Evolutionary conservation across 2,113 vertebrate species (phyloP), one percentile per base, ranked within the genome.

Genomic region (Athene cunicularia): DNA sequence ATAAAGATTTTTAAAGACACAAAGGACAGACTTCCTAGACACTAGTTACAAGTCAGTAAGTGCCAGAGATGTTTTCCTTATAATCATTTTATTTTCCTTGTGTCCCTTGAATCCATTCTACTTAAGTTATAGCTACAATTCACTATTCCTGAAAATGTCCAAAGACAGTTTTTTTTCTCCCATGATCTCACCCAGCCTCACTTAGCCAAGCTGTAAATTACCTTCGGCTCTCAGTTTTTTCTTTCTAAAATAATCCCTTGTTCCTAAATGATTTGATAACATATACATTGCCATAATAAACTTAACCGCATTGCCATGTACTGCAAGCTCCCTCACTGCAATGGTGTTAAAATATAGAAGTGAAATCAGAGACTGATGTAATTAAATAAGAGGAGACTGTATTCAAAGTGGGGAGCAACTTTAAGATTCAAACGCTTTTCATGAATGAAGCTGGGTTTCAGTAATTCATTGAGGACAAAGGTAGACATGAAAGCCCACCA

Each of bases 201-300:
- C 60, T 81, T 28, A 91, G 90, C 83, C 94, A 93, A 95, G 43
- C n/a, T 3, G 0, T 39, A 86, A 58, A 45, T 62, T 86, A 95
- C 73, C 76, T 81, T 84, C 81, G 73, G 76, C 64, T 81, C 60
- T 53, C 28, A 9, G 43, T 83, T 91, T 90, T 67, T 79, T 45
- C n/a, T 63, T 85, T 62, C 70, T 72, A 64, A 84, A 95, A 80
- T 27, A 70, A 95, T 37, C 58, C 39, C n/a, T 92, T 88, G n/a
- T 52, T 91, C 22, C 81, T 64, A 73, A 93, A 96, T 19, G 8
- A 83, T 86, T 64, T 3, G 22, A 70, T 88, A 90, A 88, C 63
- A 45, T 28, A 77, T 2, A 58, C 32, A 63, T 11, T 86, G 66
- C 92, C 87, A 77, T 33, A 80, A 80, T 20, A 63, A 88, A 85